Evolutionary conservation across 2,888 invertebrate species (phyloP), one percentile per base, ranked within the genome.

Genomic region (Ophioninae sp.): DNA sequence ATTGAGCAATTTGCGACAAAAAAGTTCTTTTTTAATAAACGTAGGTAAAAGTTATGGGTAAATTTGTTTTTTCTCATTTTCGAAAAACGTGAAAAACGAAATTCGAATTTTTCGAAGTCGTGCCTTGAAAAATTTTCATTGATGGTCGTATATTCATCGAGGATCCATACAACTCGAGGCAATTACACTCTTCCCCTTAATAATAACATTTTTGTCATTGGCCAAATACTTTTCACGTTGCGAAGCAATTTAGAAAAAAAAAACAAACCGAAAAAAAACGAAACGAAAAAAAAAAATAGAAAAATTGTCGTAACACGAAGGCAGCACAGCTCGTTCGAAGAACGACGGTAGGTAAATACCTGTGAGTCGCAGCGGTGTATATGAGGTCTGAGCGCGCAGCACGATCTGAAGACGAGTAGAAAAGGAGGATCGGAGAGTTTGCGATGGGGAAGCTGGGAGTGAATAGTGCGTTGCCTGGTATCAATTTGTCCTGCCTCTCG

Each of bases 381-480:
- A 2, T 74, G 17, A 22, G 67, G 30, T 68, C 72, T 41, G 23
- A 41, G 13, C 13, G 59, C 69, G 51, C 56, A 59, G 69, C 74
- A 65, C 64, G 67, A 79, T 77, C 72, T 20, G 59, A 44, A 71
- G 30, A 44, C 51, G 78, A 79, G 64, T 39, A 75, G 59, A 59
- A 58, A 74, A 64, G 69, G 69, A 59, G 74, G 64, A 74, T 69
- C 39, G 22, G 58, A 64, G 65, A 67, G 80, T 67, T 23, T 51
- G 68, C 72, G 80, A 89, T 90, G 90, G 88, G 88, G 88, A 89
- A 78, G 73, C 76, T 74, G 65, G 56, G 88, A 90, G 89, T 87
- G 89, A 90, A 64, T 79, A 79, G 90, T 90, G 89, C 90, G 88
- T 90, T 91, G 90, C 88, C 90, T 90, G 91, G 90, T 91, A 91